Conservation (phyloP, 2,113 vertebrate genomes). For the Zapus hudsonius region DNA sequence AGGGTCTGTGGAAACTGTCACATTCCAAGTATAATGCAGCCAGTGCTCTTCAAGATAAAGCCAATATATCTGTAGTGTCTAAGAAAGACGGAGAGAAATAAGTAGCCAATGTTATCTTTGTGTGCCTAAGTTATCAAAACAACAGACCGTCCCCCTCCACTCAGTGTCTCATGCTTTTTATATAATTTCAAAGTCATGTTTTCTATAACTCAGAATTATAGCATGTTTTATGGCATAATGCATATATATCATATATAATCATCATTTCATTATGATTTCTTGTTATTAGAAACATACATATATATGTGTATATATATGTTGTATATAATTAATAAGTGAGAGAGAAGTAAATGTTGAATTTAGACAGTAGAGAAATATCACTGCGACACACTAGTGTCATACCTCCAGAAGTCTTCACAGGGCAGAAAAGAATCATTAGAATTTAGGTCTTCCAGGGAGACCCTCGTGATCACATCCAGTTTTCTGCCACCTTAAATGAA, state of each 20-base stretch:
- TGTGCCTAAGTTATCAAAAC: background rate
- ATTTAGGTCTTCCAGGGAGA: background rate
- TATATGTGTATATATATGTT: too few species aligned
- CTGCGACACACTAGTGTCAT: background rate
- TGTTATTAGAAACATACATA: too few species aligned
- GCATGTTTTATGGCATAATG: background rate
- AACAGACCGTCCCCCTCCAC: background rate
- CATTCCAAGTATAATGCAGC: too few species aligned
- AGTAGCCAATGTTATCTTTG: background rate
- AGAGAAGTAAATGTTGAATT: background rate
- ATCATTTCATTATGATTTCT: too few species aligned
- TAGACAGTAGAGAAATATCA: background rate
- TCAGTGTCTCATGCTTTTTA: background rate
- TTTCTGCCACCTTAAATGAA: background rate
- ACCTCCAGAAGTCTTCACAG: background rate
- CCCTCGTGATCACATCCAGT: too few species aligned
- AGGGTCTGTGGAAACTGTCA: too few species aligned
- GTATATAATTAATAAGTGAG: background rate
- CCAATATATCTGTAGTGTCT: accelerated
- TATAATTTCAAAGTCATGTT: background rate
- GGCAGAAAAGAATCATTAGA: background rate
- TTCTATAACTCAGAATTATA: background rate
- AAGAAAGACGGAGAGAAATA: background rate
- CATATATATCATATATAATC: too few species aligned
- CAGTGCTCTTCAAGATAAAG: background rate